Percentiles rank a stretch among this genome's conserved stretches.
These are phyloP conservation scores for Notiomystis cincta DNA, from an alignment of 2,113 vertebrate genomes.

Conservation along the genomic window DNA sequence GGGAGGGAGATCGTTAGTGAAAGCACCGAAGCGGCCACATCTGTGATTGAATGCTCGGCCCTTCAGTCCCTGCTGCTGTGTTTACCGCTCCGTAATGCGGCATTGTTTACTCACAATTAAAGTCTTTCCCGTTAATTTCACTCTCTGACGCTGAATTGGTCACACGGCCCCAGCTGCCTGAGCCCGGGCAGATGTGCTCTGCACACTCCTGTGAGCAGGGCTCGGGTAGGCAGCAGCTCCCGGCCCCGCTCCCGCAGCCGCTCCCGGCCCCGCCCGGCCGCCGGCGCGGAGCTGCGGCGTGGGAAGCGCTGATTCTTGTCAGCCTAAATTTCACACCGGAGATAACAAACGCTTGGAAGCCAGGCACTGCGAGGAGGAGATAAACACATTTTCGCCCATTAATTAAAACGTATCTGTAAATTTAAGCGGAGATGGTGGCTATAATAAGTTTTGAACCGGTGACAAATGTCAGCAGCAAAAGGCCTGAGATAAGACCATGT, in stretches of 20 bases:
- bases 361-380: slow-evolving; percentile 75
- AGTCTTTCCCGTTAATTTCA: slow-evolving; percentile 75
- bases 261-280: not conserved
- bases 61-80: slow-evolving; percentile 66
- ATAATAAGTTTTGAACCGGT: not conserved
- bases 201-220: slow-evolving; percentile 73
- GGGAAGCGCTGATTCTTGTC: slow-evolving; percentile 79
- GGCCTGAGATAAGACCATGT: not conserved
- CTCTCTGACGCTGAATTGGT: slow-evolving; percentile 71
- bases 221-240: slow-evolving; percentile 46
- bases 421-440: slow-evolving; percentile 42
- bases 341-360: slow-evolving; percentile 77
- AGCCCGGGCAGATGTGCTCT: slow-evolving; percentile 71
- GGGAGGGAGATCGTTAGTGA: not conserved
- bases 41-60: slow-evolving; percentile 61
- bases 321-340: slow-evolving; percentile 81
- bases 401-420: slow-evolving; percentile 67
- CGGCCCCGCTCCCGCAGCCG: not conserved
- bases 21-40: slow-evolving; percentile 59
- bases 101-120: slow-evolving; percentile 83
- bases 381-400: slow-evolving; percentile 62
- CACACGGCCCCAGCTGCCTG: slow-evolving; percentile 61
- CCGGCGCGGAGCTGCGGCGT: slow-evolving; percentile 43
- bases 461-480: slow-evolving; percentile 18
- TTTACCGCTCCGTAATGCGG: slow-evolving; percentile 73